phyloP scores from a whole-genome alignment of 30 jellyfish, hydroid and myxozoan species.

The Rhopilema esculentum region DNA sequence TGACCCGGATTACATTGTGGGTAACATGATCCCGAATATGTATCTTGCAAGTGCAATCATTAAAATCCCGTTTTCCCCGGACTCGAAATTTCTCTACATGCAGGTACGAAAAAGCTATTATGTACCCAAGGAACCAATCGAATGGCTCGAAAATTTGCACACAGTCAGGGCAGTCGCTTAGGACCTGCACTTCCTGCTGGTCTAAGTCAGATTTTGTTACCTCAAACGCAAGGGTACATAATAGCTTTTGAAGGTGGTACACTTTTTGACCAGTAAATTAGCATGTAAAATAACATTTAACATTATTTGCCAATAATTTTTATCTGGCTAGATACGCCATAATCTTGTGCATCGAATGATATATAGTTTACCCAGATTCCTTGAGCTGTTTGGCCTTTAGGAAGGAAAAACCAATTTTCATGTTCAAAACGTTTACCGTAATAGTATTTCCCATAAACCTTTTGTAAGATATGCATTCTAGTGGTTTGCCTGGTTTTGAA shows the following conservation, averaged over 20 bases:
- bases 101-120: background rate
- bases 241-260: background rate
- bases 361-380: background rate
- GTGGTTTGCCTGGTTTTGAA: slow-evolving; percentile 1
- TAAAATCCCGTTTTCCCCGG: background rate
- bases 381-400: slow-evolving; percentile 5
- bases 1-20: background rate
- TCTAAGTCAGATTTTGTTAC: background rate
- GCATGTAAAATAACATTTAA: background rate
- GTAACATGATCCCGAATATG: background rate
- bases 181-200: background rate
- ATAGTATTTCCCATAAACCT: too few relatives aligned
- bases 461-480: background rate
- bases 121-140: background rate
- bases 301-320: slow-evolving; percentile 1
- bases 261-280: background rate
- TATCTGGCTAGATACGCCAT: slow-evolving; percentile 7
- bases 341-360: slow-evolving; percentile 18
- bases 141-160: background rate
- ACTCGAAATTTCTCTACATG: background rate
- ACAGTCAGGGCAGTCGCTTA: background rate
- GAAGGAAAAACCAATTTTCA: background rate
- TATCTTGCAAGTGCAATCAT: background rate
- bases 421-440: slow-evolving; percentile 8
- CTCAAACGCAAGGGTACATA: background rate